Evolutionary conservation across 2,888 invertebrate species (phyloP).

Genomic region (Anodontia alba): DNA sequence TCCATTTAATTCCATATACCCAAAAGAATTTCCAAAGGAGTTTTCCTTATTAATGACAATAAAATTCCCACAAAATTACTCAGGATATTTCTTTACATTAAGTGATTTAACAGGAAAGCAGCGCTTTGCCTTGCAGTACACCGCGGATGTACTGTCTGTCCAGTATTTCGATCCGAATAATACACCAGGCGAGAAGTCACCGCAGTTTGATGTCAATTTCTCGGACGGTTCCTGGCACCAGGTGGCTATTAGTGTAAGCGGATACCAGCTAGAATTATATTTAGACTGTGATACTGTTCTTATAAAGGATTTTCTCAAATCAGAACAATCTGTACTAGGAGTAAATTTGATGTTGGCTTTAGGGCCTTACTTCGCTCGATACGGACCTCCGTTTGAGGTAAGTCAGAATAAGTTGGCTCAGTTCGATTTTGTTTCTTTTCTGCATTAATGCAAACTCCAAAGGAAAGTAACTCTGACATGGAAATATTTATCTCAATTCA

Average conservation of each 20-base stretch:
- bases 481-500: too few species aligned
- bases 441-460: too few species aligned
- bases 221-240: conserved; percentile 74
- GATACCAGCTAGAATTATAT: conserved; percentile 64
- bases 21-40: conserved; percentile 71
- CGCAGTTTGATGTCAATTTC: conserved; percentile 63
- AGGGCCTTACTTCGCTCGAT: conserved; percentile 74
- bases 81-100: conserved; percentile 76
- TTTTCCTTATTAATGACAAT: conserved; percentile 75
- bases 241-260: conserved; percentile 70
- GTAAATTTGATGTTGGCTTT: conserved; percentile 71
- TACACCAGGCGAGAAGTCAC: conserved; percentile 50
- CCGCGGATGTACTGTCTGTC: conserved; percentile 44
- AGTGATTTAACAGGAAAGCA: conserved; percentile 74
- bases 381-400: conserved; percentile 75
- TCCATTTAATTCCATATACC: conserved; percentile 70
- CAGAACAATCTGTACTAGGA: conserved; percentile 7
- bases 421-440: too few species aligned
- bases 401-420: conserved; percentile 17
- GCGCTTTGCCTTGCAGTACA: conserved; percentile 66
- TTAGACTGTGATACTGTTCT: conserved; percentile 73
- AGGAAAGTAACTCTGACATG: too few species aligned
- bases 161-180: conserved; percentile 61
- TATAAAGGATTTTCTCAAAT: conserved; percentile 42
- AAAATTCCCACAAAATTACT: conserved; percentile 54